Evolutionary conservation across 2,113 vertebrate genomes (phyloP).

Genomic region (Trinectes maculatus): DNA sequence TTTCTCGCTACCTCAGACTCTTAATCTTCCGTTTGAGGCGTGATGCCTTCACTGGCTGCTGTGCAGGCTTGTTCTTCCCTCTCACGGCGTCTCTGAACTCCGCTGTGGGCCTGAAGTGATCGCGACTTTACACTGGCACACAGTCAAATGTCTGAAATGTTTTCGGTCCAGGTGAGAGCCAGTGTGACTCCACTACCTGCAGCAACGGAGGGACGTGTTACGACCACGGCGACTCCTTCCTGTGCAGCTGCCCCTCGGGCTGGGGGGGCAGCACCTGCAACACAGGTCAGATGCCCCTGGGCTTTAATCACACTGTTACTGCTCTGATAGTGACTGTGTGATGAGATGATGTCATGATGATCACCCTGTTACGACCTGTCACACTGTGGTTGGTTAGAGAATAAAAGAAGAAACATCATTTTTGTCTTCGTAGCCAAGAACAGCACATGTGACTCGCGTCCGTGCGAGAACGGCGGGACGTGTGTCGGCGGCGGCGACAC

Average conservation of each 20-base stretch:
- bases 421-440: conserved; percentile 83
- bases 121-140: not conserved
- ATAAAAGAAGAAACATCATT: not conserved
- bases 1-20: conserved; percentile 4
- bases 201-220: conserved; percentile 93
- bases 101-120: not conserved
- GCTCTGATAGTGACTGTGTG: no score
- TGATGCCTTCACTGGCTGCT: conserved; percentile 11
- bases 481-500: conserved; percentile 90
- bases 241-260: conserved; percentile 87
- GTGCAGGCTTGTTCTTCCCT: conserved; percentile 32
- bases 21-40: not conserved
- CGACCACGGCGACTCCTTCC: conserved; percentile 91
- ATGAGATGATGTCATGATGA: no score
- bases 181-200: conserved; percentile 92
- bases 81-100: not conserved
- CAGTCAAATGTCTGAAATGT: conserved; percentile 18
- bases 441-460: conserved; percentile 91
- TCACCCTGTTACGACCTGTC: not conserved
- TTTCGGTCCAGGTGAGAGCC: conserved; percentile 86
- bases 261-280: conserved; percentile 93
- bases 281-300: conserved; percentile 82
- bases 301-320: not conserved
- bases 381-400: no score
- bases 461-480: conserved; percentile 93